phyloP scores from a whole-genome alignment of 1,140 invertebrate species.

The Megathymus violae region DNA sequence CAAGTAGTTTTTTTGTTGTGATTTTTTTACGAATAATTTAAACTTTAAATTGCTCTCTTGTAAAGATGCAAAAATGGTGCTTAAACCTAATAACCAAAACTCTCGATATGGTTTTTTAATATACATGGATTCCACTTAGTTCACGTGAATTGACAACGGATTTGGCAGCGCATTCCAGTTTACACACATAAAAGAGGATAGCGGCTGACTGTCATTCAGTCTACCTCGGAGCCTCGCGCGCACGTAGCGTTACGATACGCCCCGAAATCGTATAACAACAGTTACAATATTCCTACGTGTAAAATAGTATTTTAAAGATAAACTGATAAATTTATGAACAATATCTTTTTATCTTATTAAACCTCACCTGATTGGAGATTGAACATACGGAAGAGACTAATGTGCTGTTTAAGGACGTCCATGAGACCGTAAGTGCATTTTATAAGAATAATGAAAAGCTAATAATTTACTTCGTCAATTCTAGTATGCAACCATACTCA shows the following conservation, averaged over 20 bases:
- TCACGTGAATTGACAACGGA: constrained; percentile 6
- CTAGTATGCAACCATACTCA: no score
- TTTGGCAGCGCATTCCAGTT: constrained; percentile 64
- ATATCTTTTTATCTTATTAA: constrained; percentile 10
- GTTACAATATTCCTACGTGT: constrained; percentile 1
- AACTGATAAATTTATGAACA: not conserved
- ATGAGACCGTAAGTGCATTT: constrained; percentile 45
- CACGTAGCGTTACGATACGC: constrained; percentile 51
- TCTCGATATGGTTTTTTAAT: not conserved
- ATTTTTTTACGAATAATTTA: no score
- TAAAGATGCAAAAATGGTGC: no score
- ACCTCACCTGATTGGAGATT: not conserved
- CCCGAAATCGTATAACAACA: constrained; percentile 4
- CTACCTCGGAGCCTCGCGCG: constrained; percentile 50
- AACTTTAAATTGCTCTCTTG: no score
- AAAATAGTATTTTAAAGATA: not conserved
- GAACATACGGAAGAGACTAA: not conserved
- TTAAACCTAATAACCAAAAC: no score
- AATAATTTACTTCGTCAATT: no score
- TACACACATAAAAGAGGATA: constrained; percentile 79
- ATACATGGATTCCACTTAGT: constrained; percentile 9
- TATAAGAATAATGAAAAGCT: no score
- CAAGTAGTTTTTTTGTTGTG: no score
- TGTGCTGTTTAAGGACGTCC: constrained; percentile 29
- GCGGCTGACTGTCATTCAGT: constrained; percentile 70